phyloP scores from a whole-genome alignment of 2,888 invertebrate genomes.

The Diachrysia chrysitis region DNA sequence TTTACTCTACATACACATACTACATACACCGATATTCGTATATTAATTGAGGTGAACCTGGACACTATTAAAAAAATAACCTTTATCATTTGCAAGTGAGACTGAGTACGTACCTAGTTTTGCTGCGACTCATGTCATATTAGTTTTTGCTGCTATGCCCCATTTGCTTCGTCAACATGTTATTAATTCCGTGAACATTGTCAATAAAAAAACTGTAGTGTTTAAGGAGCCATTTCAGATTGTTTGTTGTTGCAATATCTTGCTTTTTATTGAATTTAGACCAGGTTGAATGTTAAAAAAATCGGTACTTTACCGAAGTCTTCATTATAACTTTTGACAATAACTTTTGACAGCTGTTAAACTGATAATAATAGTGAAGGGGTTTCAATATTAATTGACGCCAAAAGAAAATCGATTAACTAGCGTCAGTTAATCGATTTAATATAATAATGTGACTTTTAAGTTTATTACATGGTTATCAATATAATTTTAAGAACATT shows the following conservation, averaged over 20 bases:
- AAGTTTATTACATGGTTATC: too few species aligned
- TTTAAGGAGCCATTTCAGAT: background rate
- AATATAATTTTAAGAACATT: too few species aligned
- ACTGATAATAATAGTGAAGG: background rate
- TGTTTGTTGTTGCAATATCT: background rate
- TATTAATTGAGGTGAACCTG: background rate
- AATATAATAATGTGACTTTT: too few species aligned
- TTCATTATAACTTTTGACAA: background rate
- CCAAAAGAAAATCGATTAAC: too few species aligned
- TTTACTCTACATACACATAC: background rate
- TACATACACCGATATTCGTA: background rate
- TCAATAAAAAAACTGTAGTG: background rate
- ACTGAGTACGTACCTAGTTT: background rate
- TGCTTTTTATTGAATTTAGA: background rate
- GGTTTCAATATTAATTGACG: background rate
- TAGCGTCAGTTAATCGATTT: too few species aligned
- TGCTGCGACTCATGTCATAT: background rate
- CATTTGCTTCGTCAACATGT: background rate
- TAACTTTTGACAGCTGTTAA: background rate
- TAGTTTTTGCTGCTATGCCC: constrained; percentile 2
- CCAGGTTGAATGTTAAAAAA: background rate
- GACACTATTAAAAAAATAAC: background rate
- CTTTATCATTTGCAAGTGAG: background rate
- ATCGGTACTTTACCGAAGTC: background rate
- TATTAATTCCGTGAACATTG: background rate